Base-by-base conservation (phyloP, 2,113 vertebrate genomes). In the Pelvicachromis taeniatus region DNA sequence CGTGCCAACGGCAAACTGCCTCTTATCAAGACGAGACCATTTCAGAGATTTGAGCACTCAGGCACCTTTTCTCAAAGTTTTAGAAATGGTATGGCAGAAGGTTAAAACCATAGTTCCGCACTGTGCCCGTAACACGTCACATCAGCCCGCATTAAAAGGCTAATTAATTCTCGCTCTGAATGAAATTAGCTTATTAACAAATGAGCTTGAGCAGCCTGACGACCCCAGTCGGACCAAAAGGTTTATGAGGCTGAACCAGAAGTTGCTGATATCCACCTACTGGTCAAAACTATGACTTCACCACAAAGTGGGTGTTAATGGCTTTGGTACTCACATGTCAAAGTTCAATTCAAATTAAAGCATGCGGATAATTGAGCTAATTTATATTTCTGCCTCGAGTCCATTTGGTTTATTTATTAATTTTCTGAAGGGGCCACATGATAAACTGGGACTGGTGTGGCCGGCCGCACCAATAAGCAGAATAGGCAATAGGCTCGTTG, bases 221-320 rank as follows among this genome's bases (percentile, higher is more conserved):
- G 16, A 63, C 81, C 53, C 80, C 70, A 42, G 77, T 9, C 65
- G n/a, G 55, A 80, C 56, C 59, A 26, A 85, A 90, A 56, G 8
- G 33, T 85, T 87, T 85, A 70, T 84, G 6, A 5, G 45, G 77
- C 9, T 87, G 86, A 89, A 80, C 79, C 75, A 78, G 53, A n/a
- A n/a, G 4, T 9, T 31, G 70, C 42, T n/a, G n/a, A 45, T 81
- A 45, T 80, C 40, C 35, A 77, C 70, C 82, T 45, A 77, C 63
- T 42, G 55, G 35, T 35, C 55, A 35, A 86, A 80, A 70, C 78
- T 38, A 83, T 54, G 38, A 58, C 54, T 50, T 31, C 16, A 16
- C 8, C 33, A 38, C 23, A 40, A 68, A 17, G 48, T 7, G n/a
- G 45, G 19, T 21, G 31, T 55, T 75, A 75, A 75, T 75, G 68